phyloP scores from a whole-genome alignment of 2,888 invertebrate species.

The Caradrina kadenii region DNA sequence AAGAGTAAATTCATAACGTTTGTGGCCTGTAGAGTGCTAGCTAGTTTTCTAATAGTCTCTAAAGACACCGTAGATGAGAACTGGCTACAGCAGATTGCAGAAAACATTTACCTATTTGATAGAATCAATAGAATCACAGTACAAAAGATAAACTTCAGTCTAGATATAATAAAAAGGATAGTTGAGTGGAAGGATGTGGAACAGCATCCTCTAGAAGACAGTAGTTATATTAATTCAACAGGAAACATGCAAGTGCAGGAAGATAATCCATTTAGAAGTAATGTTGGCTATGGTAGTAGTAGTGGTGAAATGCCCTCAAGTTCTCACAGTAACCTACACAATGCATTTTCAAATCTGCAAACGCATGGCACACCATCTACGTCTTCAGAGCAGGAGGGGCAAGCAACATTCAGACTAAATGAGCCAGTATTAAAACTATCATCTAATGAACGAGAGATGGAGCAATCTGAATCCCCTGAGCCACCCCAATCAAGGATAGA shows the following conservation, averaged over 20 bases:
- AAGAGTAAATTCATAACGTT: constrained; percentile 95
- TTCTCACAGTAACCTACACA: constrained; percentile 81
- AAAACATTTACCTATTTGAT: constrained; percentile 92
- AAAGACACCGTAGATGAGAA: constrained; percentile 95
- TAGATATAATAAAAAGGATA: constrained; percentile 96
- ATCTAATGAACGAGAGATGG: constrained; percentile 75
- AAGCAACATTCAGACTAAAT: constrained; percentile 79
- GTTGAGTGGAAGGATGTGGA: constrained; percentile 97
- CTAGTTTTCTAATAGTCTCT: constrained; percentile 95
- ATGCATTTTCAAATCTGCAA: constrained; percentile 87
- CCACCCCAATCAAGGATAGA: constrained; percentile 82
- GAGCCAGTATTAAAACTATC: constrained; percentile 84
- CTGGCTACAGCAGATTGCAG: constrained; percentile 94
- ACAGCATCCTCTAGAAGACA: constrained; percentile 95
- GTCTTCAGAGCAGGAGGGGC: constrained; percentile 74
- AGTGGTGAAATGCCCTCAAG: constrained; percentile 77
- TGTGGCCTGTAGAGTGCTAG: constrained; percentile 94
- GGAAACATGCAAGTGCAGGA: constrained; percentile 82
- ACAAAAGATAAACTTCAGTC: constrained; percentile 95
- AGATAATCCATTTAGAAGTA: constrained; percentile 85
- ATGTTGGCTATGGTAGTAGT: constrained; percentile 75
- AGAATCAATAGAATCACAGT: constrained; percentile 92
- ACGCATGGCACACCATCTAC: constrained; percentile 82
- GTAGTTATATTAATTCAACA: constrained; percentile 83
- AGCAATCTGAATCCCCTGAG: constrained; percentile 78